These are phyloP conservation scores for Abscondita cerata DNA, from an alignment of 2,888 invertebrate species.

Conservation along the genomic window DNA sequence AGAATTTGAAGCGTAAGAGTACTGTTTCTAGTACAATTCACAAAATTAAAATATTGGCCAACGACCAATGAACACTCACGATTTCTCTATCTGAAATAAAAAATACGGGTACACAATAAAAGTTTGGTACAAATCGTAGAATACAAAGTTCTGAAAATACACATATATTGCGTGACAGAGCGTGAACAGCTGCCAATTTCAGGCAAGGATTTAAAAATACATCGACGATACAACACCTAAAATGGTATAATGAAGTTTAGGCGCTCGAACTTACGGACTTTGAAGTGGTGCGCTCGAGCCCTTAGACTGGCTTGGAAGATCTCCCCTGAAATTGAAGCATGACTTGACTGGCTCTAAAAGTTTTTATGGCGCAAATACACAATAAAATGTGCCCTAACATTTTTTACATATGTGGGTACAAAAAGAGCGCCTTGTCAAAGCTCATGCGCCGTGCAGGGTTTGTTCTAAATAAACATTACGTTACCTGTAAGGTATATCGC, in stretches of 20 bases:
- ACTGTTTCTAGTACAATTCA: no score
- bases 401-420: conserved; percentile 36
- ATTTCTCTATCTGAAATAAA: conserved; percentile 20
- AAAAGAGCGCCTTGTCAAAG: conserved; percentile 33
- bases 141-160: conserved; percentile 16
- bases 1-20: no score
- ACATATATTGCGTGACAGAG: conserved; percentile 33
- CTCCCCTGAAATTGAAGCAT: conserved; percentile 64
- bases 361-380: conserved; percentile 25
- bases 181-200: conserved; percentile 36
- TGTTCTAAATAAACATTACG: background rate
- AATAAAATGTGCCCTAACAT: conserved; percentile 31
- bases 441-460: conserved; percentile 37
- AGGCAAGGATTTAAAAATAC: conserved; percentile 44
- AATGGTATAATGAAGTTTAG: conserved; percentile 40
- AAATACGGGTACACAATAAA: conserved; percentile 11
- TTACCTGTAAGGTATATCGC: conserved; percentile 84
- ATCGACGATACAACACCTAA: conserved; percentile 49
- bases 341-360: conserved; percentile 49
- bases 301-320: conserved; percentile 59
- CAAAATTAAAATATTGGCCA: no score
- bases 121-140: conserved; percentile 14
- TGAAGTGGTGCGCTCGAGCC: conserved; percentile 53
- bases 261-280: conserved; percentile 58
- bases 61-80: no score